phyloP scores from a whole-genome alignment of 1,140 invertebrate species.

The Brachionus manjavacas region DNA sequence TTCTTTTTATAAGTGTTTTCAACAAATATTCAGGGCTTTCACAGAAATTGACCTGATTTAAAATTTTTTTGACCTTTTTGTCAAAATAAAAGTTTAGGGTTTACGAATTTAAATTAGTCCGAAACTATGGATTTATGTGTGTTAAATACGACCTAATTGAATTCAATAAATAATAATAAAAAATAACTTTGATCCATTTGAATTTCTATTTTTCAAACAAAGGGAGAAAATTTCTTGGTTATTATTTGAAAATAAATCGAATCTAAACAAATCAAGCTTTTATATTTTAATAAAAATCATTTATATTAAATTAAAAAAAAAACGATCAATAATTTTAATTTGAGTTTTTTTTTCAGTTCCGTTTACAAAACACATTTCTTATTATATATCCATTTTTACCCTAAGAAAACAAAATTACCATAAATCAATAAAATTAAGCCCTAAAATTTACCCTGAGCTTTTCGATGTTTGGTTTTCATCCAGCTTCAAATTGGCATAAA shows the following conservation, averaged over 20 bases:
- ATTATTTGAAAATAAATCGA: background rate
- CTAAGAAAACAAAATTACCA: constrained; percentile 20
- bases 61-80: background rate
- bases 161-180: background rate
- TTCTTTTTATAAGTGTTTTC: background rate
- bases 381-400: constrained; percentile 27
- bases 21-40: background rate
- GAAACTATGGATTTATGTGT: background rate
- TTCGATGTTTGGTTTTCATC: constrained; percentile 8
- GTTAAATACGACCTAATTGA: background rate
- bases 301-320: constrained; percentile 11
- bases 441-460: background rate
- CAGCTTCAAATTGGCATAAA: constrained; percentile 29
- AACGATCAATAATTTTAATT: background rate
- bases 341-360: background rate
- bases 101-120: background rate
- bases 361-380: background rate
- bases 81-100: background rate
- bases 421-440: background rate
- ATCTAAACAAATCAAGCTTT: background rate
- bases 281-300: constrained; percentile 14
- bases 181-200: background rate
- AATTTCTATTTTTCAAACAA: background rate
- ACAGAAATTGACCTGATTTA: background rate
- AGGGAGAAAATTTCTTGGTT: background rate